A percentile compares a stretch with the other conserved stretches of the same genome.
Conservation (phyloP, 2,113 vertebrate genomes). For the Gymnorhina tibicen region DNA sequence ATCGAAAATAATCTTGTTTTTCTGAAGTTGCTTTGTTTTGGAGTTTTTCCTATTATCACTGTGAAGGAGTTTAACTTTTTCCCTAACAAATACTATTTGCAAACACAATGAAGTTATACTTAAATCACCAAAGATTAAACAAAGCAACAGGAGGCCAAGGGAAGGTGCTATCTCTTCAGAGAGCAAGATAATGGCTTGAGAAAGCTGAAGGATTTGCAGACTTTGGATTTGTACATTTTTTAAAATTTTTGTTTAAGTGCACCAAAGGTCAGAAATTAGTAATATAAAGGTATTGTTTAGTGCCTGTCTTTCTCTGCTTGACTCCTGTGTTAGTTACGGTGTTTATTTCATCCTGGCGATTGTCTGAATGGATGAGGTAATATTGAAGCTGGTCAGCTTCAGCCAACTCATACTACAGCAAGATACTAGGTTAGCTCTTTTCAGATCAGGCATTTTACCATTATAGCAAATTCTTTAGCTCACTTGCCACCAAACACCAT, state of each 20-base stretch:
- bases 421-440: neutral
- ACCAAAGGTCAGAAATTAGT: neutral
- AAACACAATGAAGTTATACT: neutral
- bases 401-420: neutral
- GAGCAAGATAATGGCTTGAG: neutral
- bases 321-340: neutral
- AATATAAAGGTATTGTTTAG: neutral
- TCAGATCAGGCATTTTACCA: neutral
- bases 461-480: neutral
- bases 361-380: neutral
- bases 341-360: neutral
- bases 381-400: neutral
- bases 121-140: neutral
- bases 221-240: neutral
- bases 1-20: slow-evolving; percentile 7
- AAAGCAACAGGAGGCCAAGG: neutral
- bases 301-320: neutral
- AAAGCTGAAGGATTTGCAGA: neutral
- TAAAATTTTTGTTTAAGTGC: neutral
- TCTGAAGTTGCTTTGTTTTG: neutral
- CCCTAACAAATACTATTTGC: neutral
- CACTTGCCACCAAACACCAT: neutral
- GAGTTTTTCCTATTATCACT: neutral
- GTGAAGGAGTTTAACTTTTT: neutral
- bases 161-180: neutral